phyloP scores from a whole-genome alignment of 1,140 invertebrate genomes.

The Kradibia gibbosae region DNA sequence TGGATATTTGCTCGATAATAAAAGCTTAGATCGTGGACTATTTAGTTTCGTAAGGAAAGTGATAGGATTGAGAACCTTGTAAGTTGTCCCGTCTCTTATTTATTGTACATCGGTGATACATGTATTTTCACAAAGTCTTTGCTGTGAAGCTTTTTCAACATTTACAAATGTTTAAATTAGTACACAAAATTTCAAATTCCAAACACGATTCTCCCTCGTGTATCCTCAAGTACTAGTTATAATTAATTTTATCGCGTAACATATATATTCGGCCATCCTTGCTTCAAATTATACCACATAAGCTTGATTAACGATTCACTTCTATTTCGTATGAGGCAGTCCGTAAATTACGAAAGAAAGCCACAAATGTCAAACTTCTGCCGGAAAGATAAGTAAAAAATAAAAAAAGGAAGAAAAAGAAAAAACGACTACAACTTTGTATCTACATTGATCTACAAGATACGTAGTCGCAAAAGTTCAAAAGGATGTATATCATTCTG shows the following conservation, averaged over 20 bases:
- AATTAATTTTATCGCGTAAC: constrained; percentile 27
- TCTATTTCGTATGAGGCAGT: not conserved
- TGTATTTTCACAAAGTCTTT: not conserved
- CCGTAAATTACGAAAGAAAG: constrained; percentile 35
- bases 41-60: not conserved
- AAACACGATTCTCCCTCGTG: constrained; percentile 7
- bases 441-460: constrained; percentile 12
- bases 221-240: constrained; percentile 22
- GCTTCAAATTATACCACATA: not conserved
- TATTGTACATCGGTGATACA: too few species aligned
- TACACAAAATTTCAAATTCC: not conserved
- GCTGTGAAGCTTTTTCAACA: not conserved
- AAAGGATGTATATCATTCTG: constrained; percentile 30
- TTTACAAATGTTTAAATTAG: not conserved
- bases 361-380: constrained; percentile 18
- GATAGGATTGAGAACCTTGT: not conserved
- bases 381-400: not conserved
- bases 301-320: constrained; percentile 25
- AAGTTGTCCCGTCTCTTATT: not conserved
- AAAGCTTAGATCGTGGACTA: not conserved
- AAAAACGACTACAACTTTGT: constrained; percentile 31
- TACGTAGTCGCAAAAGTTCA: constrained; percentile 32
- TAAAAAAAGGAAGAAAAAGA: not conserved
- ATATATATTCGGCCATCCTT: not conserved
- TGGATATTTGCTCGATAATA: not conserved